Conservation (phyloP, 2,888 invertebrate species). For the Harmothoe impar region DNA sequence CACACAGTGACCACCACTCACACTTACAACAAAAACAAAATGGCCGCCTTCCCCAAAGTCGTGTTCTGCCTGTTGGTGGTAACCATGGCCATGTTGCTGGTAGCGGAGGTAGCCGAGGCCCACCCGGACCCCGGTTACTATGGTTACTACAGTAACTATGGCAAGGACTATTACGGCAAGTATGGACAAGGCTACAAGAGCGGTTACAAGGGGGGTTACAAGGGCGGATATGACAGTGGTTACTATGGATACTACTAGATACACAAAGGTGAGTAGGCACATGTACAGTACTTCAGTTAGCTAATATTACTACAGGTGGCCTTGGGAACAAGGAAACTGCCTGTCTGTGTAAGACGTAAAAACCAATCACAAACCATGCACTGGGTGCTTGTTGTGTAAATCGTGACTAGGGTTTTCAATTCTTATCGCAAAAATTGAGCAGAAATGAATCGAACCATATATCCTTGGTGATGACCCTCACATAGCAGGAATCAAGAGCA, state of each 20-base stretch:
- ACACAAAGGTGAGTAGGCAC: background rate
- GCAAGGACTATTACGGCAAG: constrained; percentile 2
- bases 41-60: constrained; percentile 43
- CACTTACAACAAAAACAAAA: background rate
- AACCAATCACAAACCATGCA: too few species aligned
- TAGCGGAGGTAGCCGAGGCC: background rate
- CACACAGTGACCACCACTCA: background rate
- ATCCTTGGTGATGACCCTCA: too few species aligned
- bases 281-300: too few species aligned
- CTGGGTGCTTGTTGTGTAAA: too few species aligned
- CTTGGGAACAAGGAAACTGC: too few species aligned
- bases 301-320: too few species aligned
- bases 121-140: constrained; percentile 17
- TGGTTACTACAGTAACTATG: constrained; percentile 11
- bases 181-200: constrained; percentile 19
- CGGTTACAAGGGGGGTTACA: background rate
- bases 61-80: background rate
- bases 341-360: too few species aligned
- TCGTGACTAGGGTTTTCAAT: too few species aligned
- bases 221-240: background rate
- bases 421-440: too few species aligned
- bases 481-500: too few species aligned
- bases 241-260: constrained; percentile 10
- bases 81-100: background rate
- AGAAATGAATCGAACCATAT: too few species aligned